Evolutionary conservation across 2,888 invertebrate species (phyloP).

Genomic region (Campoplex capitator): DNA sequence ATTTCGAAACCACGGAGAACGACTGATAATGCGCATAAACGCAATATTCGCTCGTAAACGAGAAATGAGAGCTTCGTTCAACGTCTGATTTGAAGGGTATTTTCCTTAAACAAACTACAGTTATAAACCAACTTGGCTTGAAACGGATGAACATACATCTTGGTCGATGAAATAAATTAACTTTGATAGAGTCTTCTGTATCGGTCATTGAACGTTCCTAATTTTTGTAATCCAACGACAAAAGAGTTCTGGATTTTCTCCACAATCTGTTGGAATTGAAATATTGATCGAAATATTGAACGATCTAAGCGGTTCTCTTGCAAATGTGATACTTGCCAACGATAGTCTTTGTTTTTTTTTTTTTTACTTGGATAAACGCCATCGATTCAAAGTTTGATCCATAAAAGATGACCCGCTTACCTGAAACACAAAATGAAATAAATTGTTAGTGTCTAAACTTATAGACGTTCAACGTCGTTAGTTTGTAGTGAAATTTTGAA

Average conservation of each 20-base stretch:
- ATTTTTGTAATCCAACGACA: neutral
- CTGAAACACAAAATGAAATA: conserved; percentile 46
- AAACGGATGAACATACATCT: neutral
- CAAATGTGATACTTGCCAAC: conserved; percentile 12
- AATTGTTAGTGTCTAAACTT: neutral
- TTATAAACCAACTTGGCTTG: neutral
- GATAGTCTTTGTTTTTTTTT: neutral
- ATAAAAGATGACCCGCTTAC: conserved; percentile 18
- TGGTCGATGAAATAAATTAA: too few relatives aligned
- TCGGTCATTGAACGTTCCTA: neutral
- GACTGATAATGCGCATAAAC: conserved; percentile 24
- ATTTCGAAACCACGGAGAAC: conserved; percentile 33
- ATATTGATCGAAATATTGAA: neutral
- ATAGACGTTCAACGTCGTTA: neutral
- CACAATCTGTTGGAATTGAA: neutral
- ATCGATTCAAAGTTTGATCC: neutral
- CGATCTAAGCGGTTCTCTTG: neutral
- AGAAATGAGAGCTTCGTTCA: neutral
- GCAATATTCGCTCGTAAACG: conserved; percentile 54
- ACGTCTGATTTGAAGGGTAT: neutral
- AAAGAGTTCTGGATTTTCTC: neutral
- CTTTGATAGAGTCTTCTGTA: neutral
- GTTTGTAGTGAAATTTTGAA: neutral
- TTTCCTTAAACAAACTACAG: neutral
- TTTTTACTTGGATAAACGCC: neutral